phyloP scores from a whole-genome alignment of 2,888 invertebrate species.

The Pristionchus entomophagus region DNA sequence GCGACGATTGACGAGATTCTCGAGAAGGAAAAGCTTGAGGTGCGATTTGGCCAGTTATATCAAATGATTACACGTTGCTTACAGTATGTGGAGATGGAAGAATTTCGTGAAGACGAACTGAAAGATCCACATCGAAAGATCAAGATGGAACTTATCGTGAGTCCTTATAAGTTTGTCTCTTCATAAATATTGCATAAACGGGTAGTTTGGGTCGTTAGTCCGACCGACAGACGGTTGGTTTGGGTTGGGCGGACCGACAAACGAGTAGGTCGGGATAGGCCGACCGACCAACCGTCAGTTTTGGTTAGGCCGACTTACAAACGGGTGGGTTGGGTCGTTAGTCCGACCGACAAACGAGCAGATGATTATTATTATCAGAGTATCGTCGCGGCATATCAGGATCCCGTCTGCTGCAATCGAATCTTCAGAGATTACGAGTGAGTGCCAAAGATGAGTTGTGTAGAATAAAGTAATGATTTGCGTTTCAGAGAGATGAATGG shows the following conservation, averaged over 20 bases:
- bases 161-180: not conserved
- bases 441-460: not conserved
- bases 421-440: conserved; percentile 25
- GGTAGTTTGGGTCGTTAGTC: too few species aligned
- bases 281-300: too few species aligned
- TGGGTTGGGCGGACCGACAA: too few species aligned
- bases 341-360: too few species aligned
- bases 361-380: not conserved
- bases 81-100: not conserved
- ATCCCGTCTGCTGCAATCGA: not conserved
- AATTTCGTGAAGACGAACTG: not conserved
- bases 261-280: too few species aligned
- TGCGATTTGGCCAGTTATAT: not conserved
- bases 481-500: conserved; percentile 23
- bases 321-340: too few species aligned
- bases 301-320: too few species aligned
- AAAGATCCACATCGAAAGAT: conserved; percentile 1
- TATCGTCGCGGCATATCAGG: conserved; percentile 19
- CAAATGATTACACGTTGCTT: not conserved
- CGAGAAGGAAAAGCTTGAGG: conserved; percentile 21
- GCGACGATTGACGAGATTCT: conserved; percentile 20
- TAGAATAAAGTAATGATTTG: not conserved
- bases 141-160: conserved; percentile 29
- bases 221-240: too few species aligned
- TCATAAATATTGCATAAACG: too few species aligned